Base-by-base conservation (phyloP, 2,888 invertebrate species). In the Steinernema hermaphroditum region DNA sequence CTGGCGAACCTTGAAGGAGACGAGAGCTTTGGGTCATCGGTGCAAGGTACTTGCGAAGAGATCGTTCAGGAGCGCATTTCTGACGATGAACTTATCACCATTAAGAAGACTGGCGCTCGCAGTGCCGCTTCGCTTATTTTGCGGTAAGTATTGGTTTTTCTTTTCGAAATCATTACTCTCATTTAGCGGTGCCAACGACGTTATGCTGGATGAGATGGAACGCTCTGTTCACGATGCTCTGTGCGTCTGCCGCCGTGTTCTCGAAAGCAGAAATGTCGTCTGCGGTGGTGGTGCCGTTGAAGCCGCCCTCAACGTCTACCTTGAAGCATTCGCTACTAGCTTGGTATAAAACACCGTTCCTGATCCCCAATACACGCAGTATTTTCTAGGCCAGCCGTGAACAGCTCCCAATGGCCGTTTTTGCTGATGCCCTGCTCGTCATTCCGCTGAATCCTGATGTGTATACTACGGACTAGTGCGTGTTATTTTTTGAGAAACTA, bases 141-240 rank as follows among this genome's bases (percentile, higher is more conserved):
- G n/a, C n/a, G n/a, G n/a, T n/a, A n/a, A n/a, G n/a, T n/a, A n/a
- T n/a, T n/a, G n/a, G n/a, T n/a, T n/a, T n/a, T n/a, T n/a, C n/a
- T n/a, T n/a, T n/a, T n/a, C n/a, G n/a, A n/a, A 43, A 29, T 72
- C 19, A 16, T n/a, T 6, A 16, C n/a, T 19, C 27, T 14, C n/a
- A 70, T 76, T 44, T 70, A 83, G 86, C 80, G 98, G 98, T 12
- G 96, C 98, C 4, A 99, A 97, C 85, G 98, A 99, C 89, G 95
- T 93, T 87, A 97, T 96, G 90, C 94, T 96, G 87, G 98, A 99
- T 89, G 98, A 99, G 90, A 97, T 98, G 96, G 98, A 99, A 89
- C 91, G 98, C 32, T 96, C 96, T 0, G 90, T 98, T 32, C 98
- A 99, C 88, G 98, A 99, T 89, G 93, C 98, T 8, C 90, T 99